Conservation (phyloP, 2,113 vertebrate species). For the Silurus meridionalis region DNA sequence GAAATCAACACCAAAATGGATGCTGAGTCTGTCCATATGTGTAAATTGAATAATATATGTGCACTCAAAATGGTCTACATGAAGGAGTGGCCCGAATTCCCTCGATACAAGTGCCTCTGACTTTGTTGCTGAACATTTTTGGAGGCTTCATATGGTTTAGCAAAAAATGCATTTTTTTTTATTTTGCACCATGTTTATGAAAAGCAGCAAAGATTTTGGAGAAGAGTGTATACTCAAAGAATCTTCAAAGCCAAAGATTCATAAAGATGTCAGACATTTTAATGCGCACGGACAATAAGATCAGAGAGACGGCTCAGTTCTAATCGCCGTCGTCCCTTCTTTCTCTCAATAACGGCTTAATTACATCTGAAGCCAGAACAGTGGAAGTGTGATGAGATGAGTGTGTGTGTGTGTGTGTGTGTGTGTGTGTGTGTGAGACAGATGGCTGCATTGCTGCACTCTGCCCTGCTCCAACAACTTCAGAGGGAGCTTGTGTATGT, state of each 20-base stretch:
- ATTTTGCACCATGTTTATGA: background rate
- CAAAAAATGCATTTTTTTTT: background rate
- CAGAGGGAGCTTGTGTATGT: slow-evolving; percentile 35
- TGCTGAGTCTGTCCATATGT: background rate
- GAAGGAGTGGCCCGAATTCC: background rate
- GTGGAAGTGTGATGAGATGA: slow-evolving; percentile 2
- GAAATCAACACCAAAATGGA: background rate
- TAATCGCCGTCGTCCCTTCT: background rate
- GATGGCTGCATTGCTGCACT: slow-evolving; percentile 57
- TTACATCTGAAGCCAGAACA: slow-evolving; percentile 36
- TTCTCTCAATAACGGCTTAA: slow-evolving; percentile 38
- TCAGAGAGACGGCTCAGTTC: background rate
- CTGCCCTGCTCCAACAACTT: slow-evolving; percentile 48
- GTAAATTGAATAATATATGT: background rate
- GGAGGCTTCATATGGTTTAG: background rate
- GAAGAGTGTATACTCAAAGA: background rate
- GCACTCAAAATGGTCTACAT: background rate
- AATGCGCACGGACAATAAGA: background rate
- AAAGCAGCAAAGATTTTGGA: background rate
- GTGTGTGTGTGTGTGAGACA: slow-evolving; percentile 53
- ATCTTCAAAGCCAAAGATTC: background rate
- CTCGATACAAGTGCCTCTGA: background rate
- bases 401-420: slow-evolving; percentile 32
- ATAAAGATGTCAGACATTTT: slow-evolving; percentile 14
- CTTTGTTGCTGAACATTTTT: background rate